Base-by-base conservation (phyloP, 92 coral and sea anemone genomes). In the Epizoanthus scotinus region DNA sequence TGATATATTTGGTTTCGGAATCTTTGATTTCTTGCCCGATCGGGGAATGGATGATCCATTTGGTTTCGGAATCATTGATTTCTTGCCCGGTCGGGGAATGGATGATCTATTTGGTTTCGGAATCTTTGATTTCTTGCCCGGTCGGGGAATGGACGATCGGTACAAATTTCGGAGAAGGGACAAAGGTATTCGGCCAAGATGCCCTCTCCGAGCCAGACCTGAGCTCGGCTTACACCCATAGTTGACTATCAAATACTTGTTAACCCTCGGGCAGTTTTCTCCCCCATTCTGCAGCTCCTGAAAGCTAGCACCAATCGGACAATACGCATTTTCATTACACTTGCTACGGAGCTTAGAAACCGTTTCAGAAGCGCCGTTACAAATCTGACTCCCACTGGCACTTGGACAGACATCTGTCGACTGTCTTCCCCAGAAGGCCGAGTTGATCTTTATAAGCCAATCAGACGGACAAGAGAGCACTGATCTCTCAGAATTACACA, bases 341-440 rank as follows among this genome's bases (percentile, higher is more conserved):
- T 63, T 85, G 31, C 84, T 90, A 36, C 97, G 89, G 36, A 93
- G 89, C 71, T 90, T 93, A 9, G 97, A 87, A 59, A 93, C 87
- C 36, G 97, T 90, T 63, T 93, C 97, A 44, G 97, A 90, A n/a
- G 97, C 94, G 5, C 97, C 97, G 8, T 84, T 78, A 52, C 97
- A 93, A 7, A 83, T 56, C 31, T 28, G 62, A 34, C 86, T 78
- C 15, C 94, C 97, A 44, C 40, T 83, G 1, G 31, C 89, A n/a
- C 94, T 82, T 27, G 97, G 97, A 54, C 97, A 93, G 10, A 90
- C 79, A 6, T 83, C 86, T 3, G 66, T 19, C 18, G 78, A 73
- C 38, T 90, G 89, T 14, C 97, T 84, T 1, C 97, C 97, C 97
- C 97, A 93, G 84, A 93, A 93, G 0, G 97, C 97, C n/a, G 99